Evolutionary conservation across 2,113 vertebrate species (phyloP).

Genomic region (Phylloscopus trochilus): DNA sequence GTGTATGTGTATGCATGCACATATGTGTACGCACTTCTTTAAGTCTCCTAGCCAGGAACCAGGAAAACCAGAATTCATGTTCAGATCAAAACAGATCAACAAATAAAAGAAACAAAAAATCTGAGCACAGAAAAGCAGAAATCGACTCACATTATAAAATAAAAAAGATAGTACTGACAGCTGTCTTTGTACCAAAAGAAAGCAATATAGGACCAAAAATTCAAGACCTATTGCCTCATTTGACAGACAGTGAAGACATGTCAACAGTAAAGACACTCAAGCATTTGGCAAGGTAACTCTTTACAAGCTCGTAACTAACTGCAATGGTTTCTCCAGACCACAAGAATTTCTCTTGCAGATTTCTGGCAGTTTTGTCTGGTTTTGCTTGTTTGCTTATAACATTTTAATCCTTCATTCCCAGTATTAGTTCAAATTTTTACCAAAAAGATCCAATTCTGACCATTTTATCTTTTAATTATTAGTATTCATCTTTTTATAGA

Average conservation of each 20-base stretch:
- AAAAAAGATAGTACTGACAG: not conserved
- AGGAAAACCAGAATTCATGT: not conserved
- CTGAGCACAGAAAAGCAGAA: not conserved
- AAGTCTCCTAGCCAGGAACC: not conserved
- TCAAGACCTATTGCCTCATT: not conserved
- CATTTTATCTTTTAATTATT: not conserved
- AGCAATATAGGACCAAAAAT: not conserved
- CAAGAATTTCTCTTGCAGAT: not conserved
- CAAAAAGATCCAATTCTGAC: not conserved
- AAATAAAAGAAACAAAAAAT: constrained; percentile 26
- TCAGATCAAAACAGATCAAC: not conserved
- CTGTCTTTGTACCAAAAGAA: not conserved
- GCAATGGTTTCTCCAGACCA: not conserved
- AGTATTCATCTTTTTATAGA: not conserved
- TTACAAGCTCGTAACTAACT: not conserved
- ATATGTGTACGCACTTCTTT: accelerated
- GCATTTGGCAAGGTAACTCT: not conserved
- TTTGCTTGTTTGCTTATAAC: not conserved
- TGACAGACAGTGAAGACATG: not conserved
- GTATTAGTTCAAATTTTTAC: not conserved
- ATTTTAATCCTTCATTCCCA: not conserved
- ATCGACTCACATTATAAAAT: not conserved
- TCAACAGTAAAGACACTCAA: not conserved
- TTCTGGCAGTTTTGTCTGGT: not conserved
- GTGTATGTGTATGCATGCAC: not conserved